Evolutionary conservation across 1,140 invertebrate species (phyloP).

Genomic region (Manduca sexta): DNA sequence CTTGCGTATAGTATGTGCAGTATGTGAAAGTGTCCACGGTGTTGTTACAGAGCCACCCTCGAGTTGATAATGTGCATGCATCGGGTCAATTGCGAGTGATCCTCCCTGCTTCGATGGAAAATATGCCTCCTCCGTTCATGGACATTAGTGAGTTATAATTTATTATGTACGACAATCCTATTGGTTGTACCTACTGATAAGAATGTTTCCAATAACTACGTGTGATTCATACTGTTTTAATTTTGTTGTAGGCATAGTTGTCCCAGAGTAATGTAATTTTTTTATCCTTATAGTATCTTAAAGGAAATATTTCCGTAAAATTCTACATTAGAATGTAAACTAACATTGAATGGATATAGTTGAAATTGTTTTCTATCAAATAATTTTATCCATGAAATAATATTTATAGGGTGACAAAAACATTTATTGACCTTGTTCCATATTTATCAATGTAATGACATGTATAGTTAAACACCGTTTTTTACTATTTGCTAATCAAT

Average conservation of each 20-base stretch:
- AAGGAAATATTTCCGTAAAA: too few species aligned
- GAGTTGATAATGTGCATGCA: constrained; percentile 45
- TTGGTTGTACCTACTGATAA: not conserved
- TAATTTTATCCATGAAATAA: too few species aligned
- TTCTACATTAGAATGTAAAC: too few species aligned
- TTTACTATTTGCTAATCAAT: too few species aligned
- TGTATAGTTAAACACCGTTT: too few species aligned
- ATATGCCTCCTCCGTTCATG: constrained; percentile 51
- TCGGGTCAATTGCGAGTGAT: constrained; percentile 53
- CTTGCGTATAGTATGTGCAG: constrained; percentile 25
- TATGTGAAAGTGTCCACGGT: constrained; percentile 41
- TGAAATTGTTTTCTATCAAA: too few species aligned
- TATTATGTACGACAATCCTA: too few species aligned
- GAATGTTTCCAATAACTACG: not conserved
- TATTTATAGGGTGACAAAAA: too few species aligned
- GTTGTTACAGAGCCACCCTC: constrained; percentile 51
- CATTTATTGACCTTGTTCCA: too few species aligned
- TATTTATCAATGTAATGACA: too few species aligned
- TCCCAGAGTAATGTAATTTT: not conserved
- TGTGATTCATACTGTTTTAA: not conserved
- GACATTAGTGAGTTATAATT: constrained; percentile 42
- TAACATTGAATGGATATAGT: too few species aligned
- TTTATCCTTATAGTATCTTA: too few species aligned
- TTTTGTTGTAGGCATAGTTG: not conserved
- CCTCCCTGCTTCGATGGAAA: constrained; percentile 46